Evolutionary conservation across 2,888 invertebrate species (phyloP).

Genomic region (Pristionchus fissidentatus): DNA sequence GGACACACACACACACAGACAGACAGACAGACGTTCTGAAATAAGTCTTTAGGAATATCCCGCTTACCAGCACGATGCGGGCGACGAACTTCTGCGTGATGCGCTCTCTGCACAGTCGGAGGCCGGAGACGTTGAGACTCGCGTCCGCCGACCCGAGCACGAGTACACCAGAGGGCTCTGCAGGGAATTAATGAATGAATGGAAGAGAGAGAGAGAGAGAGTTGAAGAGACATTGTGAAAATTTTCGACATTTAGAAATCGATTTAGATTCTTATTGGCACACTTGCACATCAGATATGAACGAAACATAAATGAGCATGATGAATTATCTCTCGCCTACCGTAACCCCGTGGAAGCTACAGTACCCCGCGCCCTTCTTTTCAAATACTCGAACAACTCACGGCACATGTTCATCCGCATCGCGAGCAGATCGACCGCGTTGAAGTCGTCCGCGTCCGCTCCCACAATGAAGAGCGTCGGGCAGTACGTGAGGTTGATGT

Average conservation of each 20-base stretch:
- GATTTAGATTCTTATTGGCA: background rate
- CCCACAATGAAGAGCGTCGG: slow-evolving; percentile 70
- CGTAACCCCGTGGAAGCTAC: background rate
- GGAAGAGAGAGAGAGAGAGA: background rate
- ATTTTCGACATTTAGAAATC: too few species aligned
- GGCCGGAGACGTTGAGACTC: slow-evolving; percentile 59
- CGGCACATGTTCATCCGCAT: slow-evolving; percentile 63
- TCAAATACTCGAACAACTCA: slow-evolving; percentile 45
- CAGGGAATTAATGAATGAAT: slow-evolving; percentile 44
- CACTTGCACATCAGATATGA: background rate
- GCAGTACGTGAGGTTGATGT: slow-evolving; percentile 70
- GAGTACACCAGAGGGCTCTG: slow-evolving; percentile 62
- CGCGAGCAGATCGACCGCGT: slow-evolving; percentile 57
- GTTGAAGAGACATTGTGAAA: background rate
- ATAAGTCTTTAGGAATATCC: too few species aligned
- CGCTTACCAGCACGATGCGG: slow-evolving; percentile 60
- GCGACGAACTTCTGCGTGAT: slow-evolving; percentile 64
- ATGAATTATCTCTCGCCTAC: background rate
- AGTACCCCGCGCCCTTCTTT: background rate
- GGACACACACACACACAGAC: too few species aligned
- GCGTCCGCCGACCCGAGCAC: slow-evolving; percentile 65
- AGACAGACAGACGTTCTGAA: too few species aligned
- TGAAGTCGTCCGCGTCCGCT: slow-evolving; percentile 55
- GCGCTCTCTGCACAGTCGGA: slow-evolving; percentile 56
- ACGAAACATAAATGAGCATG: background rate